Evolutionary conservation across 2,797 vertebrate species (phyloP).

Genomic region (Melopsittacus undulatus): DNA sequence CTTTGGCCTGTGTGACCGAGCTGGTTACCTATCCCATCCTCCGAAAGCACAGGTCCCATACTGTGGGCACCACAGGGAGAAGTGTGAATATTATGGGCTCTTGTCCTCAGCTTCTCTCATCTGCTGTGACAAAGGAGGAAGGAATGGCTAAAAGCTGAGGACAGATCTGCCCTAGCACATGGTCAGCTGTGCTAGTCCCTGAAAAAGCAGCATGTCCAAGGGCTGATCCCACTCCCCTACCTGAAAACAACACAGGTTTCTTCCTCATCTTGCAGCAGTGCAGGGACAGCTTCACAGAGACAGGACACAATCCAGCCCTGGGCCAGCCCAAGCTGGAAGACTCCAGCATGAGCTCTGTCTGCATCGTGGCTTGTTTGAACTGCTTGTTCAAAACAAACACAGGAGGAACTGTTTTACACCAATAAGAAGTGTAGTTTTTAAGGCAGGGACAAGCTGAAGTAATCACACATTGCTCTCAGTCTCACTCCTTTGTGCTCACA

Average conservation of each 20-base stretch:
- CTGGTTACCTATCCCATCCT: neutral
- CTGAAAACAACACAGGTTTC: neutral
- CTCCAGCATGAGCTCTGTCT: neutral
- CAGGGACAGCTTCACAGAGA: neutral
- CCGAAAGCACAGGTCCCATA: neutral
- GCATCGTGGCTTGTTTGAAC: too few relatives aligned
- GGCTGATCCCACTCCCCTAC: neutral
- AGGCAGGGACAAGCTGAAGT: neutral
- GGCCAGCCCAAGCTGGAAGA: neutral
- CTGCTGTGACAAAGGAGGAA: neutral
- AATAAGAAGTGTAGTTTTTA: neutral
- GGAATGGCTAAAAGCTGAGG: neutral
- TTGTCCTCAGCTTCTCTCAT: neutral
- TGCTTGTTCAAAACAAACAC: neutral
- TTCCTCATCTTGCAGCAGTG: neutral
- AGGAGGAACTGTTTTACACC: neutral
- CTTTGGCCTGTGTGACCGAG: neutral
- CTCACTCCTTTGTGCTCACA: neutral
- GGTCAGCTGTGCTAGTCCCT: neutral
- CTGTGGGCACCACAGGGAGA: neutral
- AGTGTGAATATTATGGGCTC: fast-evolving
- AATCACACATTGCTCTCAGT: neutral
- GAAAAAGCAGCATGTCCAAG: neutral
- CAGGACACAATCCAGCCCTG: neutral
- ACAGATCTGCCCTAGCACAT: neutral